Percentiles rank a stretch among this genome's conserved stretches.
These are phyloP conservation scores for Heliconius melpomene DNA, from an alignment of 1,140 invertebrate genomes.

Conservation along the genomic window DNA sequence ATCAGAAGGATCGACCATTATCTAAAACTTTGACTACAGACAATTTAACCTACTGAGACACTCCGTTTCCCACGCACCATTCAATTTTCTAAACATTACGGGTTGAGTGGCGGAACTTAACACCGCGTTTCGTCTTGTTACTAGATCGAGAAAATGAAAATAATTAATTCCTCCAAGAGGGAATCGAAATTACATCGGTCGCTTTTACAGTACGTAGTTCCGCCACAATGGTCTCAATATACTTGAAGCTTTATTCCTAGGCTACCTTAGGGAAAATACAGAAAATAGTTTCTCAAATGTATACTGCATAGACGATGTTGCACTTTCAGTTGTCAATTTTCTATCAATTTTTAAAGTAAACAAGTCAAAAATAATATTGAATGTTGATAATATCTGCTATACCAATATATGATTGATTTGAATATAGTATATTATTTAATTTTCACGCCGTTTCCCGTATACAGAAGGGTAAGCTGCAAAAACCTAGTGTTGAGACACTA, in stretches of 20 bases:
- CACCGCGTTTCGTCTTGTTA: too few relatives aligned
- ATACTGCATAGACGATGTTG: background rate
- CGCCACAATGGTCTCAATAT: too few relatives aligned
- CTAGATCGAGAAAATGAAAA: too few relatives aligned
- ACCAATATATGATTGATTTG: too few relatives aligned
- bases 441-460: background rate
- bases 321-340: background rate
- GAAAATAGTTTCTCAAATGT: conserved; percentile 1
- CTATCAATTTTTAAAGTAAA: background rate
- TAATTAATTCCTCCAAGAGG: too few relatives aligned
- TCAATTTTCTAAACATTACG: background rate
- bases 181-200: too few relatives aligned
- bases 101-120: too few relatives aligned
- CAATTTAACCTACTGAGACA: background rate
- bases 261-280: background rate
- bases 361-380: background rate
- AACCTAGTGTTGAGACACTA: background rate
- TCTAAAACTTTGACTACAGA: too few relatives aligned
- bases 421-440: too few relatives aligned
- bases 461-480: background rate
- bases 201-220: too few relatives aligned
- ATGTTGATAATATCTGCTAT: background rate
- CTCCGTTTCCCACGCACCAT: too few relatives aligned
- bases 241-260: background rate
- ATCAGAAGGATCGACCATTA: too few relatives aligned